Percentiles rank a stretch among this genome's conserved stretches.
Evolutionary conservation across 2,113 vertebrate species (phyloP).

Genomic region (Lipophrys pholis): DNA sequence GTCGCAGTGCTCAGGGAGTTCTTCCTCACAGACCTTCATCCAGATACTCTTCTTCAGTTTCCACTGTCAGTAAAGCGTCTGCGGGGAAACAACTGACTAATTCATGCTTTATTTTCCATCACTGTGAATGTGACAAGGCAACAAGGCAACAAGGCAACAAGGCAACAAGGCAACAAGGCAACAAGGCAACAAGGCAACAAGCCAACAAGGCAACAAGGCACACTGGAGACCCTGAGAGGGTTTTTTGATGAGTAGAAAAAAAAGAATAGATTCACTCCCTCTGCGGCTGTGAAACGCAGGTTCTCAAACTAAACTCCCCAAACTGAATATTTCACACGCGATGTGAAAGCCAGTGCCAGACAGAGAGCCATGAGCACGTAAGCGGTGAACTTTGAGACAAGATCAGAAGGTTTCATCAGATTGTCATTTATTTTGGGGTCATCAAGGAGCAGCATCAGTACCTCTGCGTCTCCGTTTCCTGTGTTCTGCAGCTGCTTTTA

Average conservation of each 20-base stretch:
- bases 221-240: constrained; percentile 20
- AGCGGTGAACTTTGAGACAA: too few relatives aligned
- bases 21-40: background rate
- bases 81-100: constrained; percentile 41
- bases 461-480: background rate
- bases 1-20: background rate
- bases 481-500: background rate
- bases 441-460: background rate
- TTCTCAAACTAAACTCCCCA: too few relatives aligned
- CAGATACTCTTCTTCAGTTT: constrained; percentile 4
- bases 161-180: too few relatives aligned
- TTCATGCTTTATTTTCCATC: constrained; percentile 21
- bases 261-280: too few relatives aligned
- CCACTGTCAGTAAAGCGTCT: background rate
- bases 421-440: background rate
- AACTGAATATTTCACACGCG: too few relatives aligned
- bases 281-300: too few relatives aligned
- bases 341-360: too few relatives aligned
- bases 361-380: too few relatives aligned
- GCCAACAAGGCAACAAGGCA: constrained; percentile 21
- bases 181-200: too few relatives aligned
- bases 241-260: constrained; percentile 24
- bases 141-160: too few relatives aligned
- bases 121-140: constrained; percentile 1
- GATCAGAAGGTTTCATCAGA: too few relatives aligned